Conservation (phyloP, 2,113 vertebrate genomes). For the Rutilus rutilus region DNA sequence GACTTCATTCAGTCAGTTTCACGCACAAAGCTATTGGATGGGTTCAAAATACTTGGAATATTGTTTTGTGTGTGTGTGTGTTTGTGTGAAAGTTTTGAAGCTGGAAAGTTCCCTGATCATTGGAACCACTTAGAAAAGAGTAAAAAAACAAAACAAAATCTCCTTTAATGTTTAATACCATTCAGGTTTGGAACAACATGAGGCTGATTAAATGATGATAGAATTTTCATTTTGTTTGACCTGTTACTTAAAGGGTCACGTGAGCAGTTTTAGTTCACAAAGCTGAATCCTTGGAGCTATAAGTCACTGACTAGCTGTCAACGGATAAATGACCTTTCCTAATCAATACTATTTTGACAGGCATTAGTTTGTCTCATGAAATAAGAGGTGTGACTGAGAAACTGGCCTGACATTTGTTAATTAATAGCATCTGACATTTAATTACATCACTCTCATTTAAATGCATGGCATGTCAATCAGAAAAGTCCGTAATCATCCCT, state of each 20-base stretch:
- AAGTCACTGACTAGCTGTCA: conserved; percentile 6
- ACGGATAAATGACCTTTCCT: conserved; percentile 5
- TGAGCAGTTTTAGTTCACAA: conserved; percentile 9
- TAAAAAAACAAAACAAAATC: too few species aligned
- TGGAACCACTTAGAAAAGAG: not conserved
- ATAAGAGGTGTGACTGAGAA: conserved; percentile 25
- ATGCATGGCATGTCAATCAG: conserved; percentile 37
- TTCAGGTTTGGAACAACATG: not conserved
- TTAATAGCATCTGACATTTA: conserved; percentile 27
- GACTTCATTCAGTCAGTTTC: not conserved
- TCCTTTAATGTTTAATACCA: not conserved
- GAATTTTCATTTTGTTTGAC: not conserved
- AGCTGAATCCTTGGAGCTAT: not conserved
- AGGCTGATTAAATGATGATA: not conserved
- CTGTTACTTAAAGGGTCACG: not conserved
- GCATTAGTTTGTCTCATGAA: conserved; percentile 17
- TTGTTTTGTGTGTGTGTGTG: not conserved
- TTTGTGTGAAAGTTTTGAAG: not conserved
- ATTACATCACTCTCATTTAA: conserved; percentile 40
- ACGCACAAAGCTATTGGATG: not conserved
- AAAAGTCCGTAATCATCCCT: not conserved
- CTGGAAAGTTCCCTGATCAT: not conserved
- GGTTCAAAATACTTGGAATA: not conserved
- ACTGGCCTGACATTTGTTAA: conserved; percentile 37
- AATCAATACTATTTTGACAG: conserved; percentile 34